Percentiles rank a stretch among this genome's conserved stretches.
Conservation (phyloP, 2,113 vertebrate genomes). For the Dromaius novaehollandiae region DNA sequence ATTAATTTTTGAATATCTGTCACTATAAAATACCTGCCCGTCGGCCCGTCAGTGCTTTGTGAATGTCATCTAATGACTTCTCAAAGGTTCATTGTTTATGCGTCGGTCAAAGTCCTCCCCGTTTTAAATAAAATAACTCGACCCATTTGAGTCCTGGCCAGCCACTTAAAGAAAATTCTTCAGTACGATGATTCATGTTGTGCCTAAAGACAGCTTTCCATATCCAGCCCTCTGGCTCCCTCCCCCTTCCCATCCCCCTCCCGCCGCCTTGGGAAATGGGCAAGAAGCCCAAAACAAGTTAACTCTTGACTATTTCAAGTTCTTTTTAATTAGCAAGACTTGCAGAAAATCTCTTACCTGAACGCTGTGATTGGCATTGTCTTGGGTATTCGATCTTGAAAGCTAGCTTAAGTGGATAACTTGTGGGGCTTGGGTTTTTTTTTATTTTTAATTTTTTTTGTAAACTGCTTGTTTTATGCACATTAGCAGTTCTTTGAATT, state of each 20-base stretch:
- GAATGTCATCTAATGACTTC: background rate
- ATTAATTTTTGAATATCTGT: background rate
- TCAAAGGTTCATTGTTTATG: background rate
- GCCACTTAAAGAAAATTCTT: background rate
- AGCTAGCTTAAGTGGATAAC: background rate
- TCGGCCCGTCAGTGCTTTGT: too few relatives aligned
- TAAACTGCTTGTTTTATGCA: background rate
- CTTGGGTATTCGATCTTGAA: background rate
- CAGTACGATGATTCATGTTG: conserved; percentile 1
- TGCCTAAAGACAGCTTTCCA: conserved; percentile 31
- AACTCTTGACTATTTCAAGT: conserved; percentile 14
- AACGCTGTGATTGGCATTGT: background rate
- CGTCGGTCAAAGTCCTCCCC: background rate
- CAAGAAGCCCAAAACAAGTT: background rate
- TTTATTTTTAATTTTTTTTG: background rate
- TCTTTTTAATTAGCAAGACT: background rate
- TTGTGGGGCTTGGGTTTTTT: background rate
- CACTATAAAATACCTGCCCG: background rate
- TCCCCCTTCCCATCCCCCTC: background rate
- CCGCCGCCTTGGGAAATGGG: conserved; percentile 32
- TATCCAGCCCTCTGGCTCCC: background rate
- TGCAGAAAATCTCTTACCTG: background rate
- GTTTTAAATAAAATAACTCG: background rate
- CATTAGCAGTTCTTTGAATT: background rate
- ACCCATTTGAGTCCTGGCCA: background rate